Evolutionary conservation across 2,113 vertebrate genomes (phyloP).

Genomic region (Ahaetulla prasina): DNA sequence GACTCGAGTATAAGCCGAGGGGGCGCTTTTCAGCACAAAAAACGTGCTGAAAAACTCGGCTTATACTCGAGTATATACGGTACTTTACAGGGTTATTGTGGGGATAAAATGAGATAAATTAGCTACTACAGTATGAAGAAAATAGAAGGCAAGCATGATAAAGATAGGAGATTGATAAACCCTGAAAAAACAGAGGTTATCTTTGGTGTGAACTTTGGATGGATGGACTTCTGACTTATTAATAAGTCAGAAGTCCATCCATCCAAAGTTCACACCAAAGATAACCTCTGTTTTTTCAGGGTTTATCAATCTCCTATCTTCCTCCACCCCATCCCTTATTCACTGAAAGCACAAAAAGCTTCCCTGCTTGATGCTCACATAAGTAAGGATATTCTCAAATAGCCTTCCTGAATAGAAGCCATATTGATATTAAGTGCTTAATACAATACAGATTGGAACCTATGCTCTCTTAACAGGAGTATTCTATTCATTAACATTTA

Average conservation of each 20-base stretch:
- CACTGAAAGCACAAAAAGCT: constrained; percentile 32
- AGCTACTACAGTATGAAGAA: background rate
- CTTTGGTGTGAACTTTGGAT: background rate
- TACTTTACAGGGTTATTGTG: background rate
- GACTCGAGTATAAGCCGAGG: too few relatives aligned
- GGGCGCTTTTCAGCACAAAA: too few relatives aligned
- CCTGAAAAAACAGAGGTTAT: background rate
- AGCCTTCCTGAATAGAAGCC: constrained; percentile 50
- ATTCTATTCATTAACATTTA: constrained; percentile 60
- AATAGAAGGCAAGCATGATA: background rate
- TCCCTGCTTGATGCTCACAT: constrained; percentile 36
- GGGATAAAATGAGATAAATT: background rate
- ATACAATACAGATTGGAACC: constrained; percentile 42
- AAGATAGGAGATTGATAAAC: constrained; percentile 40
- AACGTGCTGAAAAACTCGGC: too few relatives aligned
- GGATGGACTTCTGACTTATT: background rate
- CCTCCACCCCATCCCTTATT: constrained; percentile 14
- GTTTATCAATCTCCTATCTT: constrained; percentile 42
- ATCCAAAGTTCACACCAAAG: background rate
- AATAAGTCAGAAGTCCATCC: background rate
- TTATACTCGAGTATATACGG: too few relatives aligned
- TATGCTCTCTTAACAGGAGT: constrained; percentile 46
- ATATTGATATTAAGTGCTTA: constrained; percentile 45
- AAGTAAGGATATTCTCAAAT: constrained; percentile 41
- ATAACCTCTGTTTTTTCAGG: background rate